A percentile compares a stretch with the other conserved stretches of the same genome.
Evolutionary conservation across 2,797 vertebrate genomes (phyloP).

Genomic region (Rhynchonycteris naso): DNA sequence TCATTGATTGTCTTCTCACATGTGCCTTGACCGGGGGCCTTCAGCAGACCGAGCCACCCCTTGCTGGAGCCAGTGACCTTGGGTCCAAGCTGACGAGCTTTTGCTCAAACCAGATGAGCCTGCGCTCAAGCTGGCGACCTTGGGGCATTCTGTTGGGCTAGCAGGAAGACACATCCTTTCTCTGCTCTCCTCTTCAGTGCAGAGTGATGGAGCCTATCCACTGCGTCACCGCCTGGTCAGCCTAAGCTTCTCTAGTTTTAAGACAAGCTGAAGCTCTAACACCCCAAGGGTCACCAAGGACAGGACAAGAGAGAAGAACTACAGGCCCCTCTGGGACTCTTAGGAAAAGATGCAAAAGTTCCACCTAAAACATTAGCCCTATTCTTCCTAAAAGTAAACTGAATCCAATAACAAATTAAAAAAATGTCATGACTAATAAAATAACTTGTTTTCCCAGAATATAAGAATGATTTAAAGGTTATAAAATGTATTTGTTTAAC

Average conservation of each 20-base stretch:
- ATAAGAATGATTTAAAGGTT: constrained; percentile 20
- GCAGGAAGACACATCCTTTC: too few species aligned
- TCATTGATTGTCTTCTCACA: too few species aligned
- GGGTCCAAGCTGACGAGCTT: too few species aligned
- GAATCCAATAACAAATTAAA: background rate
- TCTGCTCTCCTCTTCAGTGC: too few species aligned
- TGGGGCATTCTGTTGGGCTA: too few species aligned
- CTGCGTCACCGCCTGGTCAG: too few species aligned
- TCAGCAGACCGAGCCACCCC: too few species aligned
- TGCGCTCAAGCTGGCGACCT: too few species aligned
- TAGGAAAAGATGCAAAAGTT: background rate
- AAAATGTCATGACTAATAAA: background rate
- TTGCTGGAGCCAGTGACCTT: too few species aligned
- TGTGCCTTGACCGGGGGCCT: too few species aligned
- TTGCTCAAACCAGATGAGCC: too few species aligned
- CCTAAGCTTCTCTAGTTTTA: background rate
- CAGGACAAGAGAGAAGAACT: background rate
- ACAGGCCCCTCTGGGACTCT: background rate
- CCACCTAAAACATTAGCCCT: background rate
- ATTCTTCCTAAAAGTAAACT: background rate
- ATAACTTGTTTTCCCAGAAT: constrained; percentile 12
- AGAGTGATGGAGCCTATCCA: too few species aligned
- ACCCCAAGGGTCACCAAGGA: background rate
- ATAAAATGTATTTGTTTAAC: background rate
- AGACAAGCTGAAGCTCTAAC: background rate